Percentiles rank a stretch among this genome's conserved stretches.
Evolutionary conservation across 2,113 vertebrate species (phyloP).

Genomic region (Polypterus bichir): DNA sequence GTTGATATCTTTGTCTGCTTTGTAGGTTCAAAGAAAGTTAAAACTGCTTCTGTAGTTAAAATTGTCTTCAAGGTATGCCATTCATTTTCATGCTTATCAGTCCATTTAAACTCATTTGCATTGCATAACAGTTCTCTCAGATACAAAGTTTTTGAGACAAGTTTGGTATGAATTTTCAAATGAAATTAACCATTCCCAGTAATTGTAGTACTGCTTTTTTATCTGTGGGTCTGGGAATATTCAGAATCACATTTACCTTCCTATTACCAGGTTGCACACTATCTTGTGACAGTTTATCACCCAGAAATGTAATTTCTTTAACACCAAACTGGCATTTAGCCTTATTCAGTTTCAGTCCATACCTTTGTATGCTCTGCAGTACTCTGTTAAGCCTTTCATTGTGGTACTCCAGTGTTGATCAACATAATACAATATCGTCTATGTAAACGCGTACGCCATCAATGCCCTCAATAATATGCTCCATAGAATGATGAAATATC

Average conservation of each 20-base stretch:
- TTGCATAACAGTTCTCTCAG: slow-evolving; percentile 4
- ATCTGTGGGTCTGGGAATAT: neutral
- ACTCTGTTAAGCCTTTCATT: neutral
- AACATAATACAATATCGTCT: slow-evolving; percentile 5
- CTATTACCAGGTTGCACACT: neutral
- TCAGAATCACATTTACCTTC: neutral
- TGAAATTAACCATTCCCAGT: slow-evolving; percentile 9
- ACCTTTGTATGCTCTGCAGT: neutral
- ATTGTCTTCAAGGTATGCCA: slow-evolving; percentile 2
- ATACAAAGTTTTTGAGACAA: neutral
- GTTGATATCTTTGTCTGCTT: slow-evolving; percentile 1
- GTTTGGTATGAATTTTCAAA: slow-evolving; percentile 6
- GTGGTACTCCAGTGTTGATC: neutral
- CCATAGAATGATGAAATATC: slow-evolving; percentile 3
- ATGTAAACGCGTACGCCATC: slow-evolving; percentile 2
- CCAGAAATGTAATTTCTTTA: slow-evolving; percentile 6
- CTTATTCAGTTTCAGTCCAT: slow-evolving; percentile 6
- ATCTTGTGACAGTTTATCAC: slow-evolving; percentile 5
- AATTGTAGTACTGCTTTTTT: neutral
- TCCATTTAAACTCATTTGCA: neutral
- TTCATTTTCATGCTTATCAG: slow-evolving; percentile 5
- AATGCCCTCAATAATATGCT: slow-evolving; percentile 6
- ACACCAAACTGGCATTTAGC: slow-evolving; percentile 2
- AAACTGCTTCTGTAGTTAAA: slow-evolving; percentile 4
- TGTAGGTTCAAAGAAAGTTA: slow-evolving; percentile 3